Base-by-base conservation (phyloP, 2,888 invertebrate species). In the Coecobrya sp. region DNA sequence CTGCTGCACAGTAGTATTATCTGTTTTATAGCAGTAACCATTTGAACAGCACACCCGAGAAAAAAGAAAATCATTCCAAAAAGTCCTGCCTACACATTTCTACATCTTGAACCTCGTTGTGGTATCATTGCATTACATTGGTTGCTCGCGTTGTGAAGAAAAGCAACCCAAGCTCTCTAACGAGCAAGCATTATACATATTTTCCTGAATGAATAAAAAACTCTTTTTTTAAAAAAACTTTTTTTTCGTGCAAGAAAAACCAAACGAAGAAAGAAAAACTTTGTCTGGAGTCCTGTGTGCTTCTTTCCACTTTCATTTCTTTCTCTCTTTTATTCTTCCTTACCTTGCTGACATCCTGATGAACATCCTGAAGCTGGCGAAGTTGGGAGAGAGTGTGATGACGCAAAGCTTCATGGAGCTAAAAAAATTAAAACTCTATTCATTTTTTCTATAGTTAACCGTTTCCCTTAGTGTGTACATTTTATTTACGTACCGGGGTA, bases 311-410 rank as follows among this genome's bases (percentile, higher is more conserved):
- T 52, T 22, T 81, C 36, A 27, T 68, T 49, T 36, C 19, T 36
- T 68, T 36, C 49, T 81, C 27, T 55, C 86, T 59, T 49, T 42
- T 52, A 36, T 49, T 59, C 30, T 68, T 45, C 5, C 62, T 82
- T 94, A 95, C 95, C 95, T 97, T 97, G 27, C 97, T 97, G 85
- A 97, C 97, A 95, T 98, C 98, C 95, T 98, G 98, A 90, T 90
- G 90, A 81, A 99, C 98, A 96, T 99, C 99, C 96, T 99, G 99
- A 92, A 99, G 96, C 95, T 99, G 99, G 91, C 99, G 97, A 93
- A 99, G 96, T 96, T 99, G 99, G 85, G 99, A 99, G 93, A 99
- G 96, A 5, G 99, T 99, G 96, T 99, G 99, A 96, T 99, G 99
- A 11, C 99, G 97, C 85, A 99, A 96, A 25, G 93, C 93, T 76